Conservation (phyloP, 2,888 invertebrate species). For the Linnaemya tessellans region DNA sequence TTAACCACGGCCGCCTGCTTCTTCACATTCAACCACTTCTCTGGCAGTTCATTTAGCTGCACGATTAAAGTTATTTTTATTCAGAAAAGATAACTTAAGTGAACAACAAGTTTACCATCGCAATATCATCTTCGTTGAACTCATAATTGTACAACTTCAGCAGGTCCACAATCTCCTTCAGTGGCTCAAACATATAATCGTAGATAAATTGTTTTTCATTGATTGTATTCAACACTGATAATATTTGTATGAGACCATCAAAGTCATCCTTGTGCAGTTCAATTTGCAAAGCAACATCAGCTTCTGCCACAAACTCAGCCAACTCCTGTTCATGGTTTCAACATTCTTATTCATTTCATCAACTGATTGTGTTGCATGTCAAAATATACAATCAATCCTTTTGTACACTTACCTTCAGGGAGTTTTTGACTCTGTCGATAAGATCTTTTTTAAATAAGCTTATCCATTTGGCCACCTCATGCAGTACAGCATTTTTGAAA, state of each 20-base stretch:
- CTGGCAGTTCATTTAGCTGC: conserved; percentile 90
- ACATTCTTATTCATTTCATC: not conserved
- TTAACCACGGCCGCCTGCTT: conserved; percentile 92
- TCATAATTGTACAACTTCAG: conserved; percentile 94
- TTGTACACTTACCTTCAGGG: conserved; percentile 84
- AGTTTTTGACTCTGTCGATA: conserved; percentile 89
- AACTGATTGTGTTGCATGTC: not conserved
- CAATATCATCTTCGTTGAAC: conserved; percentile 90
- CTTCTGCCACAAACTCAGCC: conserved; percentile 90
- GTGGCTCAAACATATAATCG: conserved; percentile 94
- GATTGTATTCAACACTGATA: conserved; percentile 91
- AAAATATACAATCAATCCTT: not conserved
- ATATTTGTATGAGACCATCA: conserved; percentile 91
- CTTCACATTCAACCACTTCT: conserved; percentile 93
- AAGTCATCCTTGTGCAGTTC: conserved; percentile 93
- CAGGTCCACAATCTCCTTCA: conserved; percentile 93
- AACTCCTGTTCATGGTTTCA: conserved; percentile 85
- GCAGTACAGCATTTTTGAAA: conserved; percentile 92
- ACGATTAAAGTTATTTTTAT: not conserved
- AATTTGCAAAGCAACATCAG: conserved; percentile 88
- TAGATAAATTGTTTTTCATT: conserved; percentile 91
- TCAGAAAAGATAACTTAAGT: not conserved
- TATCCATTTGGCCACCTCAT: conserved; percentile 94
- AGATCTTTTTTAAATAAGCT: conserved; percentile 94
- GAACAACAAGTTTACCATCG: conserved; percentile 85